Conservation (phyloP, 2,888 invertebrate genomes). For the Thyatira batis region DNA sequence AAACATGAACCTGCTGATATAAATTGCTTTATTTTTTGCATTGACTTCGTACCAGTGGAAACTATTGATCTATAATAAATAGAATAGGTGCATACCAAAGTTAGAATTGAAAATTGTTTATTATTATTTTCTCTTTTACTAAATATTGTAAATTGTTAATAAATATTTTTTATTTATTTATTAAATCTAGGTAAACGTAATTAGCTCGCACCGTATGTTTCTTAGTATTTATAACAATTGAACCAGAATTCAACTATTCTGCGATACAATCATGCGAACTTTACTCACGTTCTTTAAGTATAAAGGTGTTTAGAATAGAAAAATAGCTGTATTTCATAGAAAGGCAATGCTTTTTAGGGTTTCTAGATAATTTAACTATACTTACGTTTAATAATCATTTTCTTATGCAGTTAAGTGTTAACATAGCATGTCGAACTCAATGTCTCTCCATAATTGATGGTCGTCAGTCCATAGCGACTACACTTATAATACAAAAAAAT, state of each 20-base stretch:
- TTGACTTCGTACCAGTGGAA: not conserved
- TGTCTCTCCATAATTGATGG: conserved; percentile 13
- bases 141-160: not conserved
- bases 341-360: not conserved
- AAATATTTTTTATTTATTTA: not conserved
- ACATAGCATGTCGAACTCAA: conserved; percentile 14
- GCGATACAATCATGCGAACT: not conserved
- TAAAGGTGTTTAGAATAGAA: not conserved
- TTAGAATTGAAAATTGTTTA: no score
- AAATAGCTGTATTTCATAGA: not conserved
- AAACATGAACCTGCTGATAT: not conserved
- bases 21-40: not conserved
- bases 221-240: not conserved
- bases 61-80: not conserved
- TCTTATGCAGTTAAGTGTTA: not conserved
- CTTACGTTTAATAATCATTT: not conserved
- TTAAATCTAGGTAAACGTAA: no score
- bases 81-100: no score
- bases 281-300: not conserved
- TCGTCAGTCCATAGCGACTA: conserved; percentile 19
- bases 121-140: no score
- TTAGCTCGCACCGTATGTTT: no score
- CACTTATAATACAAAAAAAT: conserved; percentile 24
- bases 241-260: not conserved
- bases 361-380: not conserved